Base-by-base conservation (phyloP, 2,888 invertebrate species). In the Rhopalosiphum nymphaeae region DNA sequence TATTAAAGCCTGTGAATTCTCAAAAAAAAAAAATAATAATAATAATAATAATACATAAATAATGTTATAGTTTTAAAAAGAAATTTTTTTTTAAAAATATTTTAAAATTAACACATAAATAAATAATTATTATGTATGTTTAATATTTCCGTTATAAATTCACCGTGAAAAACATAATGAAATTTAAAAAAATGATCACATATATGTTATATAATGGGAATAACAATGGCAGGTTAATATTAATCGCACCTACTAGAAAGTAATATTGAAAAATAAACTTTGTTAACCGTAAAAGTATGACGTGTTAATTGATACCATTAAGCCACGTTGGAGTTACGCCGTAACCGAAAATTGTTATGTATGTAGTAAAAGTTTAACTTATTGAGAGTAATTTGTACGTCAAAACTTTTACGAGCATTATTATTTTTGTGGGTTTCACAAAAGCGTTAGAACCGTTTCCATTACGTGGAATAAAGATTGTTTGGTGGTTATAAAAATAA, bases 401-500 rank as follows among this genome's bases (percentile, higher is more conserved):
- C 67, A 53, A 92, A 78, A 78, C 88, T 44, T 88, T 78, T 88
- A 88, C 88, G 78, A 92, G 49, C 53, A 13, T 88, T 92, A 88
- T 88, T 92, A 88, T 92, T 92, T 92, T 53, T 36, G 49, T 26
- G 87, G 61, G 87, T 67, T 42, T n/a, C 53, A 56, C 29, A 92
- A 53, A 49, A 87, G 44, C 61, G 61, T 67, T 13, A 42, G n/a
- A 53, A 44, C 42, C 10, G 92, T 92, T 92, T 92, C 92, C 53
- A 78, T 78, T 88, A 78, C 67, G 49, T 36, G 85, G 36, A 67
- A 88, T 57, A 91, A 49, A 91, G n/a, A 46, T 42, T 46, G 46
- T 86, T 57, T 44, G 87, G 29, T n/a, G 67, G 88, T 92, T 92
- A 92, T 88, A 92, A 88, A 92, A 92, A 78, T 92, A 88, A 88